phyloP scores from a whole-genome alignment of 2,888 invertebrate genomes.

The Nemotelus nigrinus region DNA sequence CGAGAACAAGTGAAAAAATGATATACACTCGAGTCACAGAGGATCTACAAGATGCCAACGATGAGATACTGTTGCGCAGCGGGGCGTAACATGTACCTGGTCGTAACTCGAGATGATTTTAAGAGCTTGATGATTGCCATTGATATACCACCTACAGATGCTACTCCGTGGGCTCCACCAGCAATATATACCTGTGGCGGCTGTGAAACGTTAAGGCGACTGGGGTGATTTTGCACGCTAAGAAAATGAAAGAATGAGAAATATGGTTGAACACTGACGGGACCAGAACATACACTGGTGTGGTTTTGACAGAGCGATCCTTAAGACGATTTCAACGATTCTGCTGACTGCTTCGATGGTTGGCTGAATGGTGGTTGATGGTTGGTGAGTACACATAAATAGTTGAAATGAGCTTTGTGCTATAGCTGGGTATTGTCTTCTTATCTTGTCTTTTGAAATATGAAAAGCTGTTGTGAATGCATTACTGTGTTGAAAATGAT shows the following conservation, averaged over 20 bases:
- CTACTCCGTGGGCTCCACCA: no score
- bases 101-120: constrained; percentile 26
- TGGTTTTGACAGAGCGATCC: constrained; percentile 16
- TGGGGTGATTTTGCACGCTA: no score
- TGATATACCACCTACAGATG: constrained; percentile 39
- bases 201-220: no score
- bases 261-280: neutral
- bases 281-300: constrained; percentile 3
- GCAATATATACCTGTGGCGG: no score
- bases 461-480: constrained; percentile 16
- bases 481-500: no score
- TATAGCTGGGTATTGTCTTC: no score
- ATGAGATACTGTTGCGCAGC: neutral
- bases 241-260: no score
- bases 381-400: neutral
- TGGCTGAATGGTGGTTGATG: constrained; percentile 8
- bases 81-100: neutral
- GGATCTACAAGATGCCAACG: no score
- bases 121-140: constrained; percentile 41
- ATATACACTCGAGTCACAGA: no score
- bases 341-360: constrained; percentile 9
- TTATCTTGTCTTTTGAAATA: constrained; percentile 21
- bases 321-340: constrained; percentile 36
- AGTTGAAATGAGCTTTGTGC: no score
- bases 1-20: neutral